phyloP scores from a whole-genome alignment of 2,888 invertebrate species.

The Colostygia pectinataria region DNA sequence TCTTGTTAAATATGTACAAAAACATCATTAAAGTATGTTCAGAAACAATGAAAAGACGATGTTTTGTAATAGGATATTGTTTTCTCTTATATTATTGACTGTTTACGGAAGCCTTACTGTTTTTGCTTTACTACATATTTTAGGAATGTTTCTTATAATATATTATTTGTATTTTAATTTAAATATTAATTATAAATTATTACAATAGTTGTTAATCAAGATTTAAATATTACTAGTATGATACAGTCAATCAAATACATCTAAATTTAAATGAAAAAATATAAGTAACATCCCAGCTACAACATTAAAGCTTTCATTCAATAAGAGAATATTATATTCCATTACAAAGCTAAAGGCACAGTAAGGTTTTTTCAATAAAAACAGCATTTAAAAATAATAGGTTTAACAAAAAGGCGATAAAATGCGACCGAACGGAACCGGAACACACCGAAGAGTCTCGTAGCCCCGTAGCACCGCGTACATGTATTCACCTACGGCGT shows the following conservation, averaged over 20 bases:
- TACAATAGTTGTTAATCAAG: too few relatives aligned
- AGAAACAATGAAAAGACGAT: slow-evolving; percentile 1
- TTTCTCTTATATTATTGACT: slow-evolving; percentile 3
- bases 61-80: slow-evolving; percentile 14
- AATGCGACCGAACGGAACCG: slow-evolving; percentile 38
- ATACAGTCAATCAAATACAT: too few relatives aligned
- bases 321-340: too few relatives aligned
- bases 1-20: slow-evolving; percentile 19
- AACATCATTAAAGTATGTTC: slow-evolving; percentile 8
- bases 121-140: too few relatives aligned
- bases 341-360: too few relatives aligned
- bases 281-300: too few relatives aligned
- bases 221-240: too few relatives aligned
- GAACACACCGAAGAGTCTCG: slow-evolving; percentile 37
- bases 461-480: slow-evolving; percentile 36
- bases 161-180: background rate
- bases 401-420: slow-evolving; percentile 26
- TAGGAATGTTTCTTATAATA: too few relatives aligned
- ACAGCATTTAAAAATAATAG: slow-evolving; percentile 13
- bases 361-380: too few relatives aligned
- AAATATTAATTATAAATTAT: too few relatives aligned
- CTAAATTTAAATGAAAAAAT: too few relatives aligned
- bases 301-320: too few relatives aligned
- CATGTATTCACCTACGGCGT: slow-evolving; percentile 37
- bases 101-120: background rate